Evolutionary conservation across 2,888 invertebrate genomes (phyloP), one percentile per base, ranked within the genome.

Genomic region (Diaprepes abbreviatus): DNA sequence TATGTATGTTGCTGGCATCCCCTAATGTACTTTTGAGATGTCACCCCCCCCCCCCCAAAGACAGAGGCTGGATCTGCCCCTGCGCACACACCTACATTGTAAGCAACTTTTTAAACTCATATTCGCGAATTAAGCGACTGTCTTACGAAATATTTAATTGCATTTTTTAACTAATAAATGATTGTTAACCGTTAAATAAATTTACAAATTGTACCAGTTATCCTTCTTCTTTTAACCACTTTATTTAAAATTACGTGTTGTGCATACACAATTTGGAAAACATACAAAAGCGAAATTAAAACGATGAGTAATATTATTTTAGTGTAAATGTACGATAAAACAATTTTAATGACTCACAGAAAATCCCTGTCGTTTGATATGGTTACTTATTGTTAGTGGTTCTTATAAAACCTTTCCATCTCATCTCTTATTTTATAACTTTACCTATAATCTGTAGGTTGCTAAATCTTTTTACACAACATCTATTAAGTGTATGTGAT

Each of bases 241-340:
- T 21, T 21, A 50, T 50, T 50, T 50, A 14, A 50, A 50, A 14
- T 50, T 48, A 48, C 48, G 24, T 28, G 48, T 14, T 48, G 24
- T 28, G 28, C 2, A 28, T 50, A 16, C 12, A 16, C 14, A 50
- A 7, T 28, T 50, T 28, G 28, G 16, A 28, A 50, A 50, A 50
- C 28, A 58, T 40, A 58, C 31, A 17, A 58, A 58, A 58, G 58
- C 40, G 43, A 58, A 58, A 43, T 43, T 58, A 31, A 36, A 54
- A 43, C 12, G 31, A 58, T 58, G 58, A 58, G 43, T 58, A 58
- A 58, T 28, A 2, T 14, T n/a, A n/a, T n/a, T n/a, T 9, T 10
- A 58, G n/a, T 58, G 58, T 31, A 58, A 58, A 58, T 43, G 43
- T 36, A 31, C 43, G 58, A 58, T 58, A 58, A 58, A 31, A 58